Evolutionary conservation across 2,888 invertebrate species (phyloP).

Genomic region (Cosmorhoe ocellata): DNA sequence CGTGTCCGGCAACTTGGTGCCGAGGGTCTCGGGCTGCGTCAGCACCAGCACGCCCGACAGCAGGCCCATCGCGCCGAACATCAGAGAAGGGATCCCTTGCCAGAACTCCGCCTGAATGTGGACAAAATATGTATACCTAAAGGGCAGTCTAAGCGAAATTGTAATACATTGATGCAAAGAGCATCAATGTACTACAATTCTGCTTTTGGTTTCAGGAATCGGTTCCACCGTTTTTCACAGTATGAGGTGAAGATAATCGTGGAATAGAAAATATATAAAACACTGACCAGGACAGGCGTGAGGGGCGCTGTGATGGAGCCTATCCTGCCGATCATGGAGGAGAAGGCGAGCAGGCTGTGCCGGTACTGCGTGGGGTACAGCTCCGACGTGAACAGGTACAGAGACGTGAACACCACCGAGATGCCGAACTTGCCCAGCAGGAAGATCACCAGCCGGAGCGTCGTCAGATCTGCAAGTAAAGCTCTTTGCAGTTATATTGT

Average conservation of each 20-base stretch:
- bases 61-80: slow-evolving; percentile 80
- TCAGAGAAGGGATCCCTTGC: slow-evolving; percentile 72
- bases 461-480: slow-evolving; percentile 46
- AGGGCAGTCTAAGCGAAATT: no score
- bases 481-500: no score
- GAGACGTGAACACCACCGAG: slow-evolving; percentile 83
- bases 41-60: slow-evolving; percentile 80
- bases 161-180: no score
- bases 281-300: slow-evolving; percentile 84
- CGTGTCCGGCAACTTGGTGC: slow-evolving; percentile 82
- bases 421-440: slow-evolving; percentile 85
- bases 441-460: slow-evolving; percentile 72
- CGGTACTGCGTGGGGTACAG: slow-evolving; percentile 87
- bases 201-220: no score
- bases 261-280: no score
- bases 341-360: slow-evolving; percentile 85
- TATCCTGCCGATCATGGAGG: slow-evolving; percentile 87
- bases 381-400: slow-evolving; percentile 87
- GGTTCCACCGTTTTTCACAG: no score
- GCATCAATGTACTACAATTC: no score
- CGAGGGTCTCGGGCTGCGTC: slow-evolving; percentile 84
- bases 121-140: no score
- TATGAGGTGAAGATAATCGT: no score
- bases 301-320: slow-evolving; percentile 88
- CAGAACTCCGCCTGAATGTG: slow-evolving; percentile 56